Conservation (phyloP, 2,797 vertebrate genomes). For the Tenualosa thibaudeaui region DNA sequence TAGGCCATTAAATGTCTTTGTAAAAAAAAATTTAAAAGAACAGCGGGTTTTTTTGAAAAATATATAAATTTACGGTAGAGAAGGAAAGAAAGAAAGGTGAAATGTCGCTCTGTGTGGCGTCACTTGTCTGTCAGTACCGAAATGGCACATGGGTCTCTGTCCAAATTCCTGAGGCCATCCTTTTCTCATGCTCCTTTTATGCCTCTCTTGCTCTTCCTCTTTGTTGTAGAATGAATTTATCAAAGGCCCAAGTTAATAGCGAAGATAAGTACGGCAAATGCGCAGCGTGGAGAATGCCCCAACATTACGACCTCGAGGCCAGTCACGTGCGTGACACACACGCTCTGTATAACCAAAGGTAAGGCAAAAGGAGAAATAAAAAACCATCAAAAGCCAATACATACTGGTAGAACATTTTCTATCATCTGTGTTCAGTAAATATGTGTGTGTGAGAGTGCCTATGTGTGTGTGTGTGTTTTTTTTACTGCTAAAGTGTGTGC, state of each 20-base stretch:
- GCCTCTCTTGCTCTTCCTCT: slow-evolving; percentile 58
- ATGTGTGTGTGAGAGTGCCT: neutral
- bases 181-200: slow-evolving; percentile 53
- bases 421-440: slow-evolving; percentile 12
- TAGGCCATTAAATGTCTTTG: slow-evolving; percentile 35
- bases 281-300: slow-evolving; percentile 83
- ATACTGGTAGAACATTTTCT: slow-evolving; percentile 29
- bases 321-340: slow-evolving; percentile 82
- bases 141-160: slow-evolving; percentile 49
- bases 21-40: slow-evolving; percentile 26
- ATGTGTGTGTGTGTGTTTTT: neutral
- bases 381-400: slow-evolving; percentile 53
- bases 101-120: slow-evolving; percentile 36
- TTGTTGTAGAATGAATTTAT: slow-evolving; percentile 81
- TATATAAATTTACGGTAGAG: neutral
- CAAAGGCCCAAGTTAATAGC: slow-evolving; percentile 82
- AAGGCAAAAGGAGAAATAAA: slow-evolving; percentile 52
- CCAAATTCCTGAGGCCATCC: slow-evolving; percentile 50
- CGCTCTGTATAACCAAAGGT: slow-evolving; percentile 84
- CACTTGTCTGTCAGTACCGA: slow-evolving; percentile 48
- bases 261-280: slow-evolving; percentile 82
- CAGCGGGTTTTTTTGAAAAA: neutral
- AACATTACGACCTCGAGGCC: slow-evolving; percentile 80
- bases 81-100: slow-evolving; percentile 28
- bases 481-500: neutral